A percentile compares a stretch with the other conserved stretches of the same genome.
phyloP scores from a whole-genome alignment of 1,140 invertebrate genomes.

The Lysiphlebus fabarum region DNA sequence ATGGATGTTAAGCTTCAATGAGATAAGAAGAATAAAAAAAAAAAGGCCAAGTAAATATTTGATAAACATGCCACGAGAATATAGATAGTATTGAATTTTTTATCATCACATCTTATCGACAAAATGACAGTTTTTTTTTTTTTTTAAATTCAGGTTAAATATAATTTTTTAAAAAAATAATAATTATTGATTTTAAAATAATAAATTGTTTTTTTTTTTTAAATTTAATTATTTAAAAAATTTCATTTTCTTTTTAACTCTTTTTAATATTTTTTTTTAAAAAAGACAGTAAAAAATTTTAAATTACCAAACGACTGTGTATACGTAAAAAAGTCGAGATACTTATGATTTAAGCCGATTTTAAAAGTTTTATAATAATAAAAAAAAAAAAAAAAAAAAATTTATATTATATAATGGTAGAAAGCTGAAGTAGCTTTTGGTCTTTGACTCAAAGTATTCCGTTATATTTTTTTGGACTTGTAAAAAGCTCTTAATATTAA shows the following conservation, averaged over 20 bases:
- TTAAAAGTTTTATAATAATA: slow-evolving; percentile 39
- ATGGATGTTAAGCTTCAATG: slow-evolving; percentile 33
- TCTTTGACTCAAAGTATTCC: slow-evolving; percentile 38
- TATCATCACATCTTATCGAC: too few species aligned
- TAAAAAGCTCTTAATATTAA: slow-evolving; percentile 15
- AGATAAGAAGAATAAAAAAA: slow-evolving; percentile 39
- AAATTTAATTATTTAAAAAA: not conserved
- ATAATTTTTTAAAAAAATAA: too few species aligned
- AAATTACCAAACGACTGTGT: slow-evolving; percentile 11
- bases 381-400: slow-evolving; percentile 33
- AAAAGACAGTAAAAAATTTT: slow-evolving; percentile 30
- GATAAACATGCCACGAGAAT: slow-evolving; percentile 3
- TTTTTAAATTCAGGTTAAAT: too few species aligned
- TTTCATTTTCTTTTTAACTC: not conserved
- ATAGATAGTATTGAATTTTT: too few species aligned
- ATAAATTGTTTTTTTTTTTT: not conserved
- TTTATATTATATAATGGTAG: slow-evolving; percentile 28
- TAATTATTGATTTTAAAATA: too few species aligned
- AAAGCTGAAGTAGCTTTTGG: slow-evolving; percentile 42
- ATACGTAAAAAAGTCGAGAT: slow-evolving; percentile 36
- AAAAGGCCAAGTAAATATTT: slow-evolving; percentile 36
- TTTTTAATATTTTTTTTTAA: slow-evolving; percentile 1
- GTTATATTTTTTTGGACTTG: slow-evolving; percentile 37
- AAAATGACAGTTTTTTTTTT: not conserved
- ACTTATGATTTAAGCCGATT: slow-evolving; percentile 43